These are phyloP conservation scores for Scaptomyza montana DNA, from an alignment of 1,140 invertebrate genomes.

Conservation along the genomic window DNA sequence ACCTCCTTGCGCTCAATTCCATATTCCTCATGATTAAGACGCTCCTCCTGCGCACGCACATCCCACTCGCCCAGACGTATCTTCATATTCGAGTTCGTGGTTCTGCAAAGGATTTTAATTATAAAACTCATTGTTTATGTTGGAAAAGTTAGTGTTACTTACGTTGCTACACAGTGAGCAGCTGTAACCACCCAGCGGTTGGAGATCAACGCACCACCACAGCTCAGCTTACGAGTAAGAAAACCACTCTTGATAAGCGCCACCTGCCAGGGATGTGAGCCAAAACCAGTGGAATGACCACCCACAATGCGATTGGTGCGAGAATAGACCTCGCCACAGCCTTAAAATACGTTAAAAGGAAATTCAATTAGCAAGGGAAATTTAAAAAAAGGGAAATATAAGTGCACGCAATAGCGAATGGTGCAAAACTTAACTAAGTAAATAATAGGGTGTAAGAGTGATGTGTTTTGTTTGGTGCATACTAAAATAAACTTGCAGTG, in stretches of 20 bases:
- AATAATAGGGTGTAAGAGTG: constrained; percentile 16
- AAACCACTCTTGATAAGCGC: constrained; percentile 96
- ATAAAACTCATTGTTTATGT: neutral
- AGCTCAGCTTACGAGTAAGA: constrained; percentile 94
- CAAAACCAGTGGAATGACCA: constrained; percentile 94
- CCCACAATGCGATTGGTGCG: constrained; percentile 95
- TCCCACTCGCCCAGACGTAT: constrained; percentile 96
- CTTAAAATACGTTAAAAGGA: constrained; percentile 84
- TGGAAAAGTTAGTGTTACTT: constrained; percentile 83
- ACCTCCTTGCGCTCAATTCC: constrained; percentile 94
- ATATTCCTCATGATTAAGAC: constrained; percentile 93
- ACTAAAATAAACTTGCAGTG: constrained; percentile 32
- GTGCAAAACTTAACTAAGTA: constrained; percentile 14
- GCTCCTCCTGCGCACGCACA: constrained; percentile 92
- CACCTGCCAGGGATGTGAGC: constrained; percentile 97
- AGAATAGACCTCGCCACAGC: constrained; percentile 93
- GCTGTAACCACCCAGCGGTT: constrained; percentile 95
- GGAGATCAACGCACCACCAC: constrained; percentile 95
- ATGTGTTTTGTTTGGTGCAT: constrained; percentile 16
- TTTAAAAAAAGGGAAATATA: neutral
- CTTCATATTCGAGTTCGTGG: constrained; percentile 92
- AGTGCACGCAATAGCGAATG: constrained; percentile 18
- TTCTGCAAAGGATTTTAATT: constrained; percentile 71
- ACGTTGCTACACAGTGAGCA: constrained; percentile 95
- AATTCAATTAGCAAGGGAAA: neutral